Conservation (phyloP, 64 coral and sea anemone species). For the Hydrozoanthus tunicans region DNA sequence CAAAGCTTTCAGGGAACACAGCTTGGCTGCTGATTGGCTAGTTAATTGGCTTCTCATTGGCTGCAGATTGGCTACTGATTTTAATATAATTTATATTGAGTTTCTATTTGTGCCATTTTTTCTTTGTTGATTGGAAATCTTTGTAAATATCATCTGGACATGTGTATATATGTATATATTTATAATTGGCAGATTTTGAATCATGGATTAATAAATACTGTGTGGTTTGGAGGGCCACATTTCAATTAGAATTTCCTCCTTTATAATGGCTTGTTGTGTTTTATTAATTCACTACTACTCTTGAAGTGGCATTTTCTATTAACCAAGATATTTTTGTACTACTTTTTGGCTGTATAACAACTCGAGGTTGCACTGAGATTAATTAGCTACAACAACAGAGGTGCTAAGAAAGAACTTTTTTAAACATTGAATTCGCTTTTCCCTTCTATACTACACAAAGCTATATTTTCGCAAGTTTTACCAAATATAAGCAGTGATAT, state of each 20-base stretch:
- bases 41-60: neutral
- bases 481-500: neutral
- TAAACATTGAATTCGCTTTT: neutral
- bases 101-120: neutral
- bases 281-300: neutral
- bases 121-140: slow-evolving; percentile 22
- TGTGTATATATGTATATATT: slow-evolving; percentile 8
- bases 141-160: neutral
- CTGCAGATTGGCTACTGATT: neutral
- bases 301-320: no score
- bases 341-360: neutral
- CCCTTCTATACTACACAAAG: neutral
- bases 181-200: neutral
- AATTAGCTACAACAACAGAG: neutral
- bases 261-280: slow-evolving; percentile 7
- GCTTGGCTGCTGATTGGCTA: neutral
- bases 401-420: neutral
- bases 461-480: neutral
- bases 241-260: neutral
- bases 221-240: slow-evolving; percentile 8
- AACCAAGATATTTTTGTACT: no score
- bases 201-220: neutral
- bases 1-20: slow-evolving; percentile 2
- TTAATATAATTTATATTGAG: neutral
- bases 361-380: neutral